phyloP scores from a whole-genome alignment of 2,797 vertebrate genomes.

The Sciurus vulgaris region DNA sequence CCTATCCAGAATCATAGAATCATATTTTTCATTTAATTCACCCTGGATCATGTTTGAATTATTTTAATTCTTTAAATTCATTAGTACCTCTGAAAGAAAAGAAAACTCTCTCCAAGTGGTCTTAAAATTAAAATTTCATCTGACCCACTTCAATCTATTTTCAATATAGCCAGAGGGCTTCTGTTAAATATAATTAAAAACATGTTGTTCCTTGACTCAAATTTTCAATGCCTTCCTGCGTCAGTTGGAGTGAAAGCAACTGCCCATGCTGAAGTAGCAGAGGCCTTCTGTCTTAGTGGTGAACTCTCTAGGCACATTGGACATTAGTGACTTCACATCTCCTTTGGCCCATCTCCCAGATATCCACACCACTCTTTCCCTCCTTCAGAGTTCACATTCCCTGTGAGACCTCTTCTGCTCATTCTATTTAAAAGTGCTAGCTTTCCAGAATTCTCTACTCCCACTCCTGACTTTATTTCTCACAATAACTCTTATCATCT shows the following conservation, averaged over 20 bases:
- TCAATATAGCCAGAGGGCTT: background rate
- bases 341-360: background rate
- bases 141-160: background rate
- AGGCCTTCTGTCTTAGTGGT: background rate
- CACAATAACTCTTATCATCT: background rate
- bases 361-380: background rate
- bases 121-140: background rate
- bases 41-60: background rate
- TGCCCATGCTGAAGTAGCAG: background rate
- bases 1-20: background rate
- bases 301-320: background rate
- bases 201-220: background rate
- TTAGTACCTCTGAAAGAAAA: background rate
- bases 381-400: background rate
- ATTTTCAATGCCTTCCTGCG: background rate
- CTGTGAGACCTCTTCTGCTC: background rate
- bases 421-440: background rate
- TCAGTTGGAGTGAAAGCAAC: background rate
- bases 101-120: background rate
- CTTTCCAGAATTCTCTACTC: background rate
- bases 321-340: background rate
- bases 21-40: background rate
- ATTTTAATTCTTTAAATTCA: slow-evolving; percentile 21
- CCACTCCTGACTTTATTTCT: background rate
- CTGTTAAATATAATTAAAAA: slow-evolving; percentile 7